phyloP scores from a whole-genome alignment of 2,888 invertebrate species.

The Lithophane leautieri region DNA sequence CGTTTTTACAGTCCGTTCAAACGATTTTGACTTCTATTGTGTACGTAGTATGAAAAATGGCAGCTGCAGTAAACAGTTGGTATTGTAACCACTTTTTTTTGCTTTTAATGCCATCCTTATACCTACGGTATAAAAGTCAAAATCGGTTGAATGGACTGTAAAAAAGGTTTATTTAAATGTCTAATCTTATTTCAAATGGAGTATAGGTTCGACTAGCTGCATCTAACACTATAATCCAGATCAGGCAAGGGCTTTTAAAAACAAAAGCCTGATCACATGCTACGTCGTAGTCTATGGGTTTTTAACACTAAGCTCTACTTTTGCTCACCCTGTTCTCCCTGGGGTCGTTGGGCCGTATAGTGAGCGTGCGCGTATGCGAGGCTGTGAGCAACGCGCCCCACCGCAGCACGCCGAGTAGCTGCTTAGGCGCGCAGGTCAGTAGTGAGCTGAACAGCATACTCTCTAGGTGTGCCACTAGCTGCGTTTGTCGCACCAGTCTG shows the following conservation, averaged over 20 bases:
- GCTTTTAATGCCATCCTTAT: too few species aligned
- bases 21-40: too few species aligned
- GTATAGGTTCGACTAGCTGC: not conserved
- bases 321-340: slow-evolving; percentile 92
- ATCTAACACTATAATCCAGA: not conserved
- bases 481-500: slow-evolving; percentile 94
- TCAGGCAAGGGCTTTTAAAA: not conserved
- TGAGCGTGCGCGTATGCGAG: slow-evolving; percentile 93
- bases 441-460: slow-evolving; percentile 95
- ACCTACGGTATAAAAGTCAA: too few species aligned
- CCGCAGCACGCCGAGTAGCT: slow-evolving; percentile 92
- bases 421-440: slow-evolving; percentile 92
- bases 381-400: slow-evolving; percentile 94
- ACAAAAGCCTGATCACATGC: not conserved
- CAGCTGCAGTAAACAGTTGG: too few species aligned
- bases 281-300: not conserved
- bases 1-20: too few species aligned
- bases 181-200: too few species aligned
- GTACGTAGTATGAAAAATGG: too few species aligned
- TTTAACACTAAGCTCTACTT: not conserved
- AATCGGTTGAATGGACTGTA: too few species aligned
- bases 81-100: too few species aligned
- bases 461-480: slow-evolving; percentile 95
- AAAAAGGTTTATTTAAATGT: too few species aligned
- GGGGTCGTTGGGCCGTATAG: slow-evolving; percentile 95